Conservation (phyloP, 2,888 invertebrate genomes). For the Volucella inanis region DNA sequence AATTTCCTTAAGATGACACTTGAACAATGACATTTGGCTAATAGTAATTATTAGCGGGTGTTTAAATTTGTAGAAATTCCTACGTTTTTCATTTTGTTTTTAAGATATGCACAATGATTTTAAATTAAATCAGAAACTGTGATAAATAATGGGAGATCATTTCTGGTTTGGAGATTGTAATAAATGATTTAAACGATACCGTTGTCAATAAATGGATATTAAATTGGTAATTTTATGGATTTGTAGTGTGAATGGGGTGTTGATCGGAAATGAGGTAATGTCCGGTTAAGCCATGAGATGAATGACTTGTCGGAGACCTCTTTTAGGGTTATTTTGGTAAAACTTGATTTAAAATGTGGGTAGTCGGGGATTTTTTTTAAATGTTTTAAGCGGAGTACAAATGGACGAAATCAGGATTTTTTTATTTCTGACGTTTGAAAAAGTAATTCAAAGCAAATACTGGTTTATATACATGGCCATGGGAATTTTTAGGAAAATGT, state of each 20-base stretch:
- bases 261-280: constrained; percentile 43
- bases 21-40: constrained; percentile 40
- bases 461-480: no score
- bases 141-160: constrained; percentile 10
- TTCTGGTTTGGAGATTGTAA: constrained; percentile 19
- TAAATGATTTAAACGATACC: constrained; percentile 2
- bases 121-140: neutral
- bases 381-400: no score
- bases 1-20: constrained; percentile 60
- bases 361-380: neutral
- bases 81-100: constrained; percentile 1
- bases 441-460: no score
- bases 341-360: constrained; percentile 9
- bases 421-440: no score
- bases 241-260: constrained; percentile 6
- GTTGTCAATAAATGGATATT: constrained; percentile 13
- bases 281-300: constrained; percentile 13
- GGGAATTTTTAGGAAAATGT: no score
- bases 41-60: constrained; percentile 7
- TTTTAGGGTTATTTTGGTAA: neutral
- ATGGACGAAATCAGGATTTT: no score
- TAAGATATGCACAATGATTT: neutral
- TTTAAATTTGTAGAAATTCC: neutral
- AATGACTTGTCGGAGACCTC: constrained; percentile 1
- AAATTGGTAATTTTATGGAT: constrained; percentile 38